A percentile compares a stretch with the other conserved stretches of the same genome.
phyloP scores from a whole-genome alignment of 2,888 invertebrate genomes.

The Margaritifera margaritifera region DNA sequence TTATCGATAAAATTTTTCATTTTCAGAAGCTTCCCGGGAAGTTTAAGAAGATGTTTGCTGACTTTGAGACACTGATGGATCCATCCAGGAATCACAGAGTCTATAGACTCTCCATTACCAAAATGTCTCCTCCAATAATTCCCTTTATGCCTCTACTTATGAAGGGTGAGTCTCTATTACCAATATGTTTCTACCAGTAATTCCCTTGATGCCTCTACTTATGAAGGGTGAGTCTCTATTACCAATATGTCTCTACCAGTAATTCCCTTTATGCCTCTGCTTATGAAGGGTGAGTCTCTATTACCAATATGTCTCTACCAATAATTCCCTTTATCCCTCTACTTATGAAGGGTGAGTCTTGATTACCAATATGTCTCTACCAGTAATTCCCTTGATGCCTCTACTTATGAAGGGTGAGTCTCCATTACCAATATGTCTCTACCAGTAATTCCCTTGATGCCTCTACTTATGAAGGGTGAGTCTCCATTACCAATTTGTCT shows the following conservation, averaged over 20 bases:
- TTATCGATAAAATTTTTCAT: background rate
- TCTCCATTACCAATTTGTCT: background rate
- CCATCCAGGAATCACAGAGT: slow-evolving; percentile 77
- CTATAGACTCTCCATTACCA: slow-evolving; percentile 78
- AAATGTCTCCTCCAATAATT: slow-evolving; percentile 84
- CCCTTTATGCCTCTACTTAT: slow-evolving; percentile 88
- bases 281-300: background rate
- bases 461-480: slow-evolving; percentile 84
- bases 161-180: slow-evolving; percentile 78
- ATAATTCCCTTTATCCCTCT: slow-evolving; percentile 89
- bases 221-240: slow-evolving; percentile 79
- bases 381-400: background rate
- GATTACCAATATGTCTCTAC: background rate
- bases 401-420: slow-evolving; percentile 33
- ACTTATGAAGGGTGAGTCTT: slow-evolving; percentile 80
- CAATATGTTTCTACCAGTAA: background rate
- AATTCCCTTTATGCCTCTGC: background rate
- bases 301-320: slow-evolving; percentile 76
- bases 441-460: slow-evolving; percentile 88
- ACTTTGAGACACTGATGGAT: slow-evolving; percentile 87
- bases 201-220: slow-evolving; percentile 73
- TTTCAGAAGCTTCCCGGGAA: slow-evolving; percentile 83
- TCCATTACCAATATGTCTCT: slow-evolving; percentile 84
- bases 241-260: background rate
- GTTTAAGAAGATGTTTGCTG: slow-evolving; percentile 84